A percentile compares a stretch with the other conserved stretches of the same genome.
These are phyloP conservation scores for Auanema freiburgensis DNA, from an alignment of 2,888 invertebrate genomes.

Conservation along the genomic window DNA sequence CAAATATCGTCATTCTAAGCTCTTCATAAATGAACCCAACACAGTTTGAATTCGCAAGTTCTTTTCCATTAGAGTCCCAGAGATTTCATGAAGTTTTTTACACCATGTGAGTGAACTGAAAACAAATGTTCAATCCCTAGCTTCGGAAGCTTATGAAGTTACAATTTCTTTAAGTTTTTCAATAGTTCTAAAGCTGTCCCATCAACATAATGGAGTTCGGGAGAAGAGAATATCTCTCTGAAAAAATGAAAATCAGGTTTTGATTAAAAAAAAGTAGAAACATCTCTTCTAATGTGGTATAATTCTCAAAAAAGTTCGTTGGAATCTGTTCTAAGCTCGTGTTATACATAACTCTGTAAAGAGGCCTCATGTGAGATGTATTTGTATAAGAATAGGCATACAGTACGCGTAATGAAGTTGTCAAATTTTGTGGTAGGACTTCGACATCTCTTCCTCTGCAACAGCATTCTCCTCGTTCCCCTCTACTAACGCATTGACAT, in stretches of 20 bases:
- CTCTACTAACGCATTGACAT: conserved; percentile 18
- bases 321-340: conserved; percentile 39
- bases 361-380: not conserved
- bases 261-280: conserved; percentile 22
- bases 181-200: conserved; percentile 24
- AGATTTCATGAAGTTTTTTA: conserved; percentile 36
- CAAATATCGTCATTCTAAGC: not conserved
- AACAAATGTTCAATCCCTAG: not conserved
- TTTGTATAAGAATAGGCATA: conserved; percentile 17
- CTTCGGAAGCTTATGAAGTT: not conserved
- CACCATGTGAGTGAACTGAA: conserved; percentile 46
- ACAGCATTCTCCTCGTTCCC: conserved; percentile 30
- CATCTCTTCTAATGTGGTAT: conserved; percentile 46
- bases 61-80: conserved; percentile 43
- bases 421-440: conserved; percentile 23
- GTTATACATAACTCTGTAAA: conserved; percentile 48
- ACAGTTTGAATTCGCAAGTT: conserved; percentile 46
- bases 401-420: conserved; percentile 15
- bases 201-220: conserved; percentile 30
- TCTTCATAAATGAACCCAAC: conserved; percentile 25
- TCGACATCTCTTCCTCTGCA: conserved; percentile 31
- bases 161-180: conserved; percentile 33
- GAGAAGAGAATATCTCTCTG: conserved; percentile 37
- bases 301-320: conserved; percentile 33
- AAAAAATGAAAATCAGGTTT: conserved; percentile 7